Evolutionary conservation across 2,888 invertebrate genomes (phyloP).

Genomic region (Actias luna): DNA sequence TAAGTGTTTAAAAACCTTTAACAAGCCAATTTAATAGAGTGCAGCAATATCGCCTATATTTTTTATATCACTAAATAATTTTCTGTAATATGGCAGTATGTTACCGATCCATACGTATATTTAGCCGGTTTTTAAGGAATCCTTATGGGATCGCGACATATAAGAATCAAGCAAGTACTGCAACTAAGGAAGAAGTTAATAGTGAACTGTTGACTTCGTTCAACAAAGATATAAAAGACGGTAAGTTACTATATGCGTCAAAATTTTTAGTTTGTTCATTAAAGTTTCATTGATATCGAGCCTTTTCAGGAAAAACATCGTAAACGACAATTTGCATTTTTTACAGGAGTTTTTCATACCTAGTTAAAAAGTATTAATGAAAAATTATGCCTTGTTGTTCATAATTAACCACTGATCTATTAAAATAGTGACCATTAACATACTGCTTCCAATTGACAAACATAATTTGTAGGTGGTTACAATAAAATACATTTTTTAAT

Average conservation of each 20-base stretch:
- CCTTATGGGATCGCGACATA: constrained; percentile 45
- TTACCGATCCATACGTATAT: constrained; percentile 48
- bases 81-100: constrained; percentile 52
- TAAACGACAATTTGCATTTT: no score
- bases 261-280: not conserved
- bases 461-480: not conserved
- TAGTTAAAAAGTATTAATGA: no score
- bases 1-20: not conserved
- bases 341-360: no score
- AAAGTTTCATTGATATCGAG: no score
- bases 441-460: no score
- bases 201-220: constrained; percentile 55
- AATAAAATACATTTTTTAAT: no score
- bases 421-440: no score
- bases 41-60: not conserved
- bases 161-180: constrained; percentile 51
- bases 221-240: constrained; percentile 63
- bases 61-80: not conserved
- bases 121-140: constrained; percentile 65
- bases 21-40: not conserved
- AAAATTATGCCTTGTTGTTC: no score
- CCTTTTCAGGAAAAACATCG: no score
- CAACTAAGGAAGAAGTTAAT: constrained; percentile 60
- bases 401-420: no score
- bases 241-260: constrained; percentile 38